phyloP scores from a whole-genome alignment of 64 coral and sea anemone genomes.

The Stichodactyla helianthus region DNA sequence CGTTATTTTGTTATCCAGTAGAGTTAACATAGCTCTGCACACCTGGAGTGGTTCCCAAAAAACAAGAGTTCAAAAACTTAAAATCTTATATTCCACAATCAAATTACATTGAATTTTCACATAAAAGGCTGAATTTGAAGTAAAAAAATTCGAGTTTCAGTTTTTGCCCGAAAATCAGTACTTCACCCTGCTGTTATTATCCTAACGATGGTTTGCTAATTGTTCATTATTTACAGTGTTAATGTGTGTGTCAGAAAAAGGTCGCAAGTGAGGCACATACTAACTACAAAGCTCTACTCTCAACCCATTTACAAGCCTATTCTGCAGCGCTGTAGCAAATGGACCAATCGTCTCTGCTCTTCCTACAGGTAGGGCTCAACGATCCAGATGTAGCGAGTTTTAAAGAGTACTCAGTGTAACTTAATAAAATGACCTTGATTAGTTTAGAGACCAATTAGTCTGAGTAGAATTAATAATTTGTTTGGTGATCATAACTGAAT shows the following conservation, averaged over 20 bases:
- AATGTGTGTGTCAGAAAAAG: slow-evolving; percentile 21
- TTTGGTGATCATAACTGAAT: neutral
- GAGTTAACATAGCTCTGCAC: neutral
- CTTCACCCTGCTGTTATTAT: neutral
- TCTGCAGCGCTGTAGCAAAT: neutral
- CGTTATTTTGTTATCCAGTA: neutral
- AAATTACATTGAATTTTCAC: neutral
- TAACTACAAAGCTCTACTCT: neutral
- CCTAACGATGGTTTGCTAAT: neutral
- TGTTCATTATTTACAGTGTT: neutral
- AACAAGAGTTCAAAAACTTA: neutral
- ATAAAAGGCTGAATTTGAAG: neutral
- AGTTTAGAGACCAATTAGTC: neutral
- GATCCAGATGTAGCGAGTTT: neutral
- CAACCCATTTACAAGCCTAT: slow-evolving; percentile 14
- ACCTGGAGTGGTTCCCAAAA: neutral
- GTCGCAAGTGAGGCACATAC: neutral
- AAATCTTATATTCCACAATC: neutral
- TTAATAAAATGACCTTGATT: neutral
- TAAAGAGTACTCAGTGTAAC: neutral
- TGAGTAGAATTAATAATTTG: neutral
- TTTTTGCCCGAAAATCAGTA: neutral
- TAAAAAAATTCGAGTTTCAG: neutral
- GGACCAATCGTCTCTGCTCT: neutral
- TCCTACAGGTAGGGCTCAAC: neutral